Base-by-base conservation (phyloP, 2,797 vertebrate species). In the Otolemur crassicaudatus region DNA sequence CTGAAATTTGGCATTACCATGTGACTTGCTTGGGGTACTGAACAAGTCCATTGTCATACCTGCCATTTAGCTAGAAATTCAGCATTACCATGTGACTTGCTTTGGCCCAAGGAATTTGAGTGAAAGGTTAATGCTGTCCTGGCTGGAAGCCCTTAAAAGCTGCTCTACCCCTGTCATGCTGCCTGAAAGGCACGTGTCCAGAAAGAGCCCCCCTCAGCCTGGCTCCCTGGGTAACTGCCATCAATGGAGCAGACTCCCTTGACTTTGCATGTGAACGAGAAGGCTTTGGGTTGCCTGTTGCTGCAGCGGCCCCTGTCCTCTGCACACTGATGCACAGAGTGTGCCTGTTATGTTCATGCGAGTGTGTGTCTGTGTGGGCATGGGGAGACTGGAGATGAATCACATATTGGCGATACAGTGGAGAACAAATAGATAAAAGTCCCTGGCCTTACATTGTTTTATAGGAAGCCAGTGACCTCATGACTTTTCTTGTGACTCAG, bases 101-200 rank as follows among this genome's bases (percentile, higher is more conserved):
- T 79, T 94, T 85, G 14, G 49, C 53, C 67, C 85, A 85, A 79
- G 81, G 92, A 90, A 92, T 73, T 10, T 76, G 31, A 87, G 27
- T 58, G 27, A 60, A 92, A 69, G 49, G 7, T 13, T 13, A 46
- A 56, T 29, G 16, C 70, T 43, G 72, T 65, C 92, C 76, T 49
- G 11, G 5, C 34, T 69, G 43, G 31, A 87, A 72, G 29, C 19
- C 53, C 80, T 94, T 75, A 53, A 87, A 91, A 83, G 3, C 34
- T 65, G 56, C 61, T 58, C 79, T 72, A 20, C 20, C 13, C 91
- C 7, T 61, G 61, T 29, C 69, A 11, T 43, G 31, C 53, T 81
- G 13, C 46, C 7, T 67, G 17, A 46, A 46, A 90, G 37, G 37
- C 25, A 53, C 43, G 46, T 2, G 17, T 14, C 65, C 40, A 91